Percentiles rank a stretch among this genome's conserved stretches.
Conservation (phyloP, 1,140 invertebrate genomes). For the Orchesella cincta region DNA sequence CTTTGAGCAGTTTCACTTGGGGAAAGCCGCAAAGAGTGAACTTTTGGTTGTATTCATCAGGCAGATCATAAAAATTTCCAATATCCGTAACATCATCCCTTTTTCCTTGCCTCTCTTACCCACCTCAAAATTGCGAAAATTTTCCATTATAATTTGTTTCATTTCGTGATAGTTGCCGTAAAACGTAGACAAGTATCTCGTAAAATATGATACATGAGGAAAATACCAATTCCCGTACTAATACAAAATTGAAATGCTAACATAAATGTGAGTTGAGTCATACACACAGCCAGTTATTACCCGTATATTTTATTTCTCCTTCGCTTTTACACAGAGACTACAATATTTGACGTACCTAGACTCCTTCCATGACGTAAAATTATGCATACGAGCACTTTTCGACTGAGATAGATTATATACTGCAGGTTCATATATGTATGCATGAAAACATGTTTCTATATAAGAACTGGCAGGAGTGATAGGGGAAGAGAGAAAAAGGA, state of each 20-base stretch:
- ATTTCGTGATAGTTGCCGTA: conserved; percentile 6
- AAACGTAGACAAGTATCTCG: background rate
- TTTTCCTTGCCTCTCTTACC: background rate
- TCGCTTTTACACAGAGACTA: background rate
- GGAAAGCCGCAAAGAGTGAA: background rate
- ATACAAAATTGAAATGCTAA: conserved; percentile 5
- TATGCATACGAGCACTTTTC: background rate
- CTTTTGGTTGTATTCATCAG: background rate
- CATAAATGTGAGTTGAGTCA: conserved; percentile 1
- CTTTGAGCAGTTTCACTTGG: no score
- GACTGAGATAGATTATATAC: conserved; percentile 11
- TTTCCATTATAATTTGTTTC: conserved; percentile 25
- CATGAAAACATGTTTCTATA: background rate
- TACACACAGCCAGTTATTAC: background rate
- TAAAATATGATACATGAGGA: conserved; percentile 29
- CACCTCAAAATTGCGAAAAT: conserved; percentile 19
- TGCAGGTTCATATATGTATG: no score
- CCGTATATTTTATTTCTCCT: background rate
- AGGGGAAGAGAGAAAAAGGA: background rate
- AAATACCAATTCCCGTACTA: conserved; percentile 13
- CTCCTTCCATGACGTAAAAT: background rate
- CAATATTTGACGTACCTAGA: background rate
- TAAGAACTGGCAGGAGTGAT: background rate
- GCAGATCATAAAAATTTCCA: conserved; percentile 23
- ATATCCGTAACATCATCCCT: conserved; percentile 19